Evolutionary conservation across 2,113 vertebrate species (phyloP), one percentile per base, ranked within the genome.

Genomic region (Perca fluviatilis): DNA sequence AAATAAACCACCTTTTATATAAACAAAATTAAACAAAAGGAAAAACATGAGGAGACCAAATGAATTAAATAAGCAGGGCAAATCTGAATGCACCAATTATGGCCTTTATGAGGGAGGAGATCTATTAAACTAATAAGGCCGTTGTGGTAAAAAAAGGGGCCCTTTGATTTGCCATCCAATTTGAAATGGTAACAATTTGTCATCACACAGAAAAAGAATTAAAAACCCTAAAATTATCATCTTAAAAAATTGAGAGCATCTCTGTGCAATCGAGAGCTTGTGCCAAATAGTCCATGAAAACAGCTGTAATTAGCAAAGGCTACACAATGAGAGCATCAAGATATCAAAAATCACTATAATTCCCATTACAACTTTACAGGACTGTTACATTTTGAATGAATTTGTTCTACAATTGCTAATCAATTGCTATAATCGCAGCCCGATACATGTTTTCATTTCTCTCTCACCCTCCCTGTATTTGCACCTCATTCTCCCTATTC

Each of bases 401-500:
- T 82, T 67, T 27, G 12, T 19, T 56, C n/a, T 6, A 27, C 60
- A 68, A 87, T 69, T 30, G 58, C 6, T 10, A 62, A 84, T 57
- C 61, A 78, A 61, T 79, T 77, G 71, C n/a, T 73, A 9, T 51
- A 54, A 86, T 74, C 79, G 56, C 50, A 83, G 63, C 46, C 77
- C 73, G 57, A 40, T 77, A 3, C 64, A 77, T 88, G 79, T 91
- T 92, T 91, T 84, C 75, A 86, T 88, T 83, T 72, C 74, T 80
- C 86, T 84, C 79, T 86, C 82, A 82, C 83, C 83, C 91, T 91
- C 86, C 84, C 81, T 89, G 87, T 83, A 89, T 93, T 93, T 90
- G 90, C 92, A 92, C 90, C 91, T 92, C 90, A 88, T 90, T 91
- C 90, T 87, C 91, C 85, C 90, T 76, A 93, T 94, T 94, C 93